Conservation (phyloP, 2,797 vertebrate species). For the Margarornis squamiger region DNA sequence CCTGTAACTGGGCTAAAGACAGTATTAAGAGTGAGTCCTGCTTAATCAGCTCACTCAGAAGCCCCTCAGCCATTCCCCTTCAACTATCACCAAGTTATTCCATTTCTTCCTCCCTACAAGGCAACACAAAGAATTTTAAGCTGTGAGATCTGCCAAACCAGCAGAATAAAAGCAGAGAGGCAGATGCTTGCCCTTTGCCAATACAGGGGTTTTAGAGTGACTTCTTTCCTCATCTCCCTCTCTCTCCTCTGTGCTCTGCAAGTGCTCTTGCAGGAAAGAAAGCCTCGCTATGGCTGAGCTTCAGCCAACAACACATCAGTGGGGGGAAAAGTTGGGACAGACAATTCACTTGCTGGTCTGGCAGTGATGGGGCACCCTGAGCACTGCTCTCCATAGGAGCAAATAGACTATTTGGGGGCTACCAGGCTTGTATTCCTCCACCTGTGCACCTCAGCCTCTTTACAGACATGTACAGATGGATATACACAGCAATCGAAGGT, state of each 20-base stretch:
- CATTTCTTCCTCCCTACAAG: neutral
- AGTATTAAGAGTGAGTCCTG: neutral
- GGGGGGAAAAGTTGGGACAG: fast-evolving
- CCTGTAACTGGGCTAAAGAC: constrained; percentile 59
- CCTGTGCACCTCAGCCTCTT: neutral
- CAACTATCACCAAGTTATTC: neutral
- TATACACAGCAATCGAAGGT: neutral
- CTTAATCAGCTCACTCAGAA: neutral
- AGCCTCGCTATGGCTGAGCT: neutral
- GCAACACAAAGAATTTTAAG: neutral
- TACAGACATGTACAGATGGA: fast-evolving
- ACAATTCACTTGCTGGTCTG: neutral
- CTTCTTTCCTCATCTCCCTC: neutral
- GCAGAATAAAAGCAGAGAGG: neutral
- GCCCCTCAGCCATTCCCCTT: neutral
- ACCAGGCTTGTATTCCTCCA: neutral
- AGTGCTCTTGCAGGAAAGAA: neutral
- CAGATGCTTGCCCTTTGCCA: neutral
- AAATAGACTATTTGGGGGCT: neutral
- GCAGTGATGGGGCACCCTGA: neutral
- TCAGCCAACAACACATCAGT: neutral
- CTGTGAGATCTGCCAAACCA: neutral
- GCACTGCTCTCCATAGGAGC: neutral
- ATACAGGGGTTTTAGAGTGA: fast-evolving
- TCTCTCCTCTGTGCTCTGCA: neutral